These are phyloP conservation scores for Ctenopoma kingsleyae DNA, from an alignment of 2,797 vertebrate genomes.

Conservation along the genomic window DNA sequence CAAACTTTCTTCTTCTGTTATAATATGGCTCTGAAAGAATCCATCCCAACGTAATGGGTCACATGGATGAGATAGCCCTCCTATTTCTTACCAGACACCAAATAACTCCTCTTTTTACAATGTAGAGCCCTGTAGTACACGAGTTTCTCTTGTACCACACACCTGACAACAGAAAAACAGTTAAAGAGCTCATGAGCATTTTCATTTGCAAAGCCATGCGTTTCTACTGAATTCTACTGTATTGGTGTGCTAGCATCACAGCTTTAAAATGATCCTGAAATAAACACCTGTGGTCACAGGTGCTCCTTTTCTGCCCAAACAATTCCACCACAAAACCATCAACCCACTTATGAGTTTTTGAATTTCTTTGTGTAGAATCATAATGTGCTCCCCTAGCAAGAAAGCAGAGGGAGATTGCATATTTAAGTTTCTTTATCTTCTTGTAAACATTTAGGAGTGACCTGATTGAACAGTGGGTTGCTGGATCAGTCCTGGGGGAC, in stretches of 20 bases:
- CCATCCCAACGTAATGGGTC: slow-evolving; percentile 51
- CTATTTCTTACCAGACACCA: slow-evolving; percentile 52
- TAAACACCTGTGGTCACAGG: slow-evolving; percentile 74
- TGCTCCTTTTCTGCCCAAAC: slow-evolving; percentile 80
- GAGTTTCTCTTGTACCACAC: slow-evolving; percentile 74
- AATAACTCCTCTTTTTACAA: slow-evolving; percentile 63
- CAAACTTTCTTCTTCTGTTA: slow-evolving; percentile 61
- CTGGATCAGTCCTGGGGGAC: slow-evolving; percentile 68
- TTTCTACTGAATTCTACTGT: slow-evolving; percentile 65
- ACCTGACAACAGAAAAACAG: slow-evolving; percentile 60
- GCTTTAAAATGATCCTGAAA: slow-evolving; percentile 75
- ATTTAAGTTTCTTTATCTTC: slow-evolving; percentile 63
- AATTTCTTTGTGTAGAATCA: slow-evolving; percentile 56
- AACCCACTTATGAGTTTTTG: slow-evolving; percentile 58
- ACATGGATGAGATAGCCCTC: slow-evolving; percentile 64
- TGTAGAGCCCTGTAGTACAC: slow-evolving; percentile 84
- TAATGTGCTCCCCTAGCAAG: slow-evolving; percentile 54
- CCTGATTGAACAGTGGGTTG: slow-evolving; percentile 79
- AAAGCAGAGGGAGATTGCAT: slow-evolving; percentile 79
- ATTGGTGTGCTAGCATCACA: slow-evolving; percentile 77
- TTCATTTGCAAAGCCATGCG: slow-evolving; percentile 80
- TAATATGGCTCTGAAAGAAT: slow-evolving; percentile 79
- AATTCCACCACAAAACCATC: slow-evolving; percentile 52
- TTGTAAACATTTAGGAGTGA: slow-evolving; percentile 77
- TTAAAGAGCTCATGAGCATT: slow-evolving; percentile 65